Percentiles rank a stretch among this genome's conserved stretches.
These are phyloP conservation scores for Macaria notata DNA, from an alignment of 2,888 invertebrate genomes.

Conservation along the genomic window DNA sequence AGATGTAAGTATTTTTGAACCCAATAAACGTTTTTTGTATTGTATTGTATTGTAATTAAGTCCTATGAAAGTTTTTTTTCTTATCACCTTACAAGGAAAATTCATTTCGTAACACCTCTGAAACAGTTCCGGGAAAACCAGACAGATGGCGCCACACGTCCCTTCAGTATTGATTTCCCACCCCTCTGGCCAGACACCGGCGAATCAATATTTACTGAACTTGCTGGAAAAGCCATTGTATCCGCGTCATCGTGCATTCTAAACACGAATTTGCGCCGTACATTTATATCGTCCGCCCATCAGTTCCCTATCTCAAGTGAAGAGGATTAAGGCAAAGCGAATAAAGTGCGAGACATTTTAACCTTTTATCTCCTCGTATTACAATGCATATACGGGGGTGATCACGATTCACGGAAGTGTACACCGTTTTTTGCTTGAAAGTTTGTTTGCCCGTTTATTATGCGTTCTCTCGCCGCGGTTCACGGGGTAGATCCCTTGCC, in stretches of 20 bases:
- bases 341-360: slow-evolving; percentile 23
- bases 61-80: background rate
- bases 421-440: slow-evolving; percentile 68
- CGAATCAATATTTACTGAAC: slow-evolving; percentile 71
- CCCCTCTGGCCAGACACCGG: slow-evolving; percentile 41
- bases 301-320: slow-evolving; percentile 21
- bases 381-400: slow-evolving; percentile 61
- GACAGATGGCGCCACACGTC: slow-evolving; percentile 62
- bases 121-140: slow-evolving; percentile 19
- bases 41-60: too few species aligned
- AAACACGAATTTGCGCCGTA: slow-evolving; percentile 22
- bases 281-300: slow-evolving; percentile 11
- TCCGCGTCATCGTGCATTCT: slow-evolving; percentile 43
- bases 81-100: background rate
- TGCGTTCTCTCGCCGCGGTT: slow-evolving; percentile 73
- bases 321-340: slow-evolving; percentile 17
- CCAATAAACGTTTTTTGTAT: too few species aligned
- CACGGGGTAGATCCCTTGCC: slow-evolving; percentile 76
- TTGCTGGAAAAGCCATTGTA: slow-evolving; percentile 57
- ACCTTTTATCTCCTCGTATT: slow-evolving; percentile 39
- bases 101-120: background rate
- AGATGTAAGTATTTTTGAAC: too few species aligned
- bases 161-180: slow-evolving; percentile 67
- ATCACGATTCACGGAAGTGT: slow-evolving; percentile 63
- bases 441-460: slow-evolving; percentile 78